phyloP scores from a whole-genome alignment of 2,888 invertebrate genomes.

The Elegia similella region DNA sequence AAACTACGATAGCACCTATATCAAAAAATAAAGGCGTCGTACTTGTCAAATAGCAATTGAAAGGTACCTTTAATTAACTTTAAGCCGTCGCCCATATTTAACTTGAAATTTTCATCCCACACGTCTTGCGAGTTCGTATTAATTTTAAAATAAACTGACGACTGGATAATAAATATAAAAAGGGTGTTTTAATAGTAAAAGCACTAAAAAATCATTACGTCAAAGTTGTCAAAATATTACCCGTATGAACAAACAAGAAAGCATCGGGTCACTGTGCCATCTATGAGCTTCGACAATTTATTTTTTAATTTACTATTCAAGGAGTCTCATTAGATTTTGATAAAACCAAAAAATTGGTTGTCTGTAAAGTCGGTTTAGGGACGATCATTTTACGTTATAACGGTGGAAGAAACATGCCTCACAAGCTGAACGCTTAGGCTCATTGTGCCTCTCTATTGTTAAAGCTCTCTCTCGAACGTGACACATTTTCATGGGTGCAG shows the following conservation, averaged over 20 bases:
- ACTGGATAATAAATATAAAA: slow-evolving; percentile 64
- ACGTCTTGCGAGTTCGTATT: slow-evolving; percentile 47
- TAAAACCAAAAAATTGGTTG: neutral
- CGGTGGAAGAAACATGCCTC: no score
- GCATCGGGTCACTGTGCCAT: slow-evolving; percentile 52
- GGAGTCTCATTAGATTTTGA: neutral
- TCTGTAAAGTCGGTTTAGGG: no score
- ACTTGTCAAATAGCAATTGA: neutral
- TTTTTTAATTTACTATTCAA: slow-evolving; percentile 17
- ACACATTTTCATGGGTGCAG: no score
- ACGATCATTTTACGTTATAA: no score
- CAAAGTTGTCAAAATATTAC: slow-evolving; percentile 70
- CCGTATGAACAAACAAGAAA: slow-evolving; percentile 64
- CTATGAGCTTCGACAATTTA: slow-evolving; percentile 44
- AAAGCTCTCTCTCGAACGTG: no score
- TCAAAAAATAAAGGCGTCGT: neutral
- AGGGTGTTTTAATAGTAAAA: slow-evolving; percentile 58
- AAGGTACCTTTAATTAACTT: slow-evolving; percentile 64
- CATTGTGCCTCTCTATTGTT: no score
- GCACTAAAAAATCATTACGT: slow-evolving; percentile 76
- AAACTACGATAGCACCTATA: neutral
- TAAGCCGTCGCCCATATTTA: slow-evolving; percentile 67
- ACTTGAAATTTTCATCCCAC: slow-evolving; percentile 73
- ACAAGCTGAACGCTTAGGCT: no score
- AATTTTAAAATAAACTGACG: slow-evolving; percentile 56